Percentiles rank a stretch among this genome's conserved stretches.
These are phyloP conservation scores for Hartigia nigra DNA, from an alignment of 2,888 invertebrate genomes.

Conservation along the genomic window DNA sequence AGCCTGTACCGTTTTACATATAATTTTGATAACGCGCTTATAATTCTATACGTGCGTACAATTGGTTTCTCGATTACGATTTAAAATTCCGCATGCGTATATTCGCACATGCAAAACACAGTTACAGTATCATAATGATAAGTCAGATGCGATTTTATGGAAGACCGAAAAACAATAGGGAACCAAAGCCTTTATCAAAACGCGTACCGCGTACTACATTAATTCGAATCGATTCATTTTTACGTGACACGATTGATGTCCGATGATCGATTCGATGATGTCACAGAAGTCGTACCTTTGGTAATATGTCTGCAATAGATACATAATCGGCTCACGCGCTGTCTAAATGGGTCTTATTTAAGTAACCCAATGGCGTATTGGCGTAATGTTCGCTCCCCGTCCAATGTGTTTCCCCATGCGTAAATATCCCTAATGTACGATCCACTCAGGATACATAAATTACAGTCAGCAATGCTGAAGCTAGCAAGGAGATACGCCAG, in stretches of 20 bases:
- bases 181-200: not conserved
- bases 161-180: not conserved
- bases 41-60: not conserved
- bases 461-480: slow-evolving; percentile 36
- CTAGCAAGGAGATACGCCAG: slow-evolving; percentile 43
- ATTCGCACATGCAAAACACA: not conserved
- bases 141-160: not conserved
- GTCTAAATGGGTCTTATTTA: slow-evolving; percentile 35
- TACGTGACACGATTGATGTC: slow-evolving; percentile 28
- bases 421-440: slow-evolving; percentile 43
- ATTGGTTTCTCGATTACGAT: not conserved
- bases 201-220: not conserved
- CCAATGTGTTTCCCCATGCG: slow-evolving; percentile 38
- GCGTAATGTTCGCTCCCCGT: slow-evolving; percentile 3
- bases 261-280: slow-evolving; percentile 30
- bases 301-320: slow-evolving; percentile 34
- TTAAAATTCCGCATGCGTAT: not conserved
- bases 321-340: slow-evolving; percentile 33
- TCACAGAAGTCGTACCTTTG: slow-evolving; percentile 35
- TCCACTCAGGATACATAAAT: slow-evolving; percentile 52
- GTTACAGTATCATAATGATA: not conserved
- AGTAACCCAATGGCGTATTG: slow-evolving; percentile 25
- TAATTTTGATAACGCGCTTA: not conserved
- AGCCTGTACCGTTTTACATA: not conserved
- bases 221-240: slow-evolving; percentile 23